Conservation (phyloP, 2,888 invertebrate species). For the Thymelicus lineola region DNA sequence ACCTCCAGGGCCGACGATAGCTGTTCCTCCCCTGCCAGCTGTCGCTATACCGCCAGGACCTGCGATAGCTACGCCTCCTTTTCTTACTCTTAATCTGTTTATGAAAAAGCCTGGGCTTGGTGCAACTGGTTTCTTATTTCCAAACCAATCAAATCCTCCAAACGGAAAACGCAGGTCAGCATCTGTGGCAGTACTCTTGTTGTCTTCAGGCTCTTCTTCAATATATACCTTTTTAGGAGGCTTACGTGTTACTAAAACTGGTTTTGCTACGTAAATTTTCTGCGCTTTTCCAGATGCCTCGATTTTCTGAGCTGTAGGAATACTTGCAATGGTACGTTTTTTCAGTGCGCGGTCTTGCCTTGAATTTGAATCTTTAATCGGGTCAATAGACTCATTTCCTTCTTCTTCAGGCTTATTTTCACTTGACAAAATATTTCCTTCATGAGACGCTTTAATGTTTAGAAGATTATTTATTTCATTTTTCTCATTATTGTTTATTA, state of each 20-base stretch:
- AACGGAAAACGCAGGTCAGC: slow-evolving; percentile 63
- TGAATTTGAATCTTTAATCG: slow-evolving; percentile 40
- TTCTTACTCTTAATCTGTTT: slow-evolving; percentile 88
- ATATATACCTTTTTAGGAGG: slow-evolving; percentile 54
- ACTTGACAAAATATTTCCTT: slow-evolving; percentile 44
- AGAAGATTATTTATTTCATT: slow-evolving; percentile 24
- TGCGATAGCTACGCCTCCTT: slow-evolving; percentile 92
- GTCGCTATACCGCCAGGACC: slow-evolving; percentile 93
- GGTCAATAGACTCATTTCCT: slow-evolving; percentile 28
- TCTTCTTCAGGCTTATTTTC: slow-evolving; percentile 29
- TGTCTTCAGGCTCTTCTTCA: slow-evolving; percentile 51
- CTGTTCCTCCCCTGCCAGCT: slow-evolving; percentile 91
- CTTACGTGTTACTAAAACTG: slow-evolving; percentile 51
- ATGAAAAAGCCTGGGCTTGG: slow-evolving; percentile 88
- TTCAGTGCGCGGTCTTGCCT: slow-evolving; percentile 65
- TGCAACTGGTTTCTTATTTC: slow-evolving; percentile 62
- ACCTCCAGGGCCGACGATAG: slow-evolving; percentile 92
- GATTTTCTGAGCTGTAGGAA: slow-evolving; percentile 53
- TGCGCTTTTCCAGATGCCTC: slow-evolving; percentile 55
- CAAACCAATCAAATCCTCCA: slow-evolving; percentile 60
- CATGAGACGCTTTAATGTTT: neutral
- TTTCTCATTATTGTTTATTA: slow-evolving; percentile 27
- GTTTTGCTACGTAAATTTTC: slow-evolving; percentile 58
- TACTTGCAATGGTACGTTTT: slow-evolving; percentile 62
- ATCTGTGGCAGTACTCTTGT: slow-evolving; percentile 55